Evolutionary conservation across 2,797 vertebrate genomes (phyloP).

Genomic region (Halcyon smyrnensis): DNA sequence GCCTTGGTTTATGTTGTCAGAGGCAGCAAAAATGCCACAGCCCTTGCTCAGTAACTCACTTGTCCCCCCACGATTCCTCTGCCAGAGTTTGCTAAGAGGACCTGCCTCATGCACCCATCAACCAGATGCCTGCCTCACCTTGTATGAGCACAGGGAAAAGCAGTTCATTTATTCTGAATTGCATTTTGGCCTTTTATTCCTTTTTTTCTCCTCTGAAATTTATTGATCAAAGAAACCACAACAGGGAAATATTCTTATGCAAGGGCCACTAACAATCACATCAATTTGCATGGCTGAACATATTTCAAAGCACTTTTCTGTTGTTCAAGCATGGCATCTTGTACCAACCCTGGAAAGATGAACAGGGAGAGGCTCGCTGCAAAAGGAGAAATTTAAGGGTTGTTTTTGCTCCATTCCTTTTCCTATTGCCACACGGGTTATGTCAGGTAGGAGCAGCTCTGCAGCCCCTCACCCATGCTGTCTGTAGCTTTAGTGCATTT

Average conservation of each 20-base stretch:
- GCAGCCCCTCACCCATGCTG: neutral
- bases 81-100: neutral
- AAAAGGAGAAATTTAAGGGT: neutral
- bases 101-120: rapidly evolving
- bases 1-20: neutral
- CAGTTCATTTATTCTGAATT: neutral
- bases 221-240: neutral
- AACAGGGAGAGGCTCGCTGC: neutral
- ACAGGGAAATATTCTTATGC: neutral
- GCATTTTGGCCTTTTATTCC: neutral
- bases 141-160: neutral
- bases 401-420: neutral
- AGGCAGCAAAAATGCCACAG: neutral
- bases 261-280: neutral
- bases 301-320: neutral
- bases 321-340: rapidly evolving
- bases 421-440: rapidly evolving
- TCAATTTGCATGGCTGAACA: neutral
- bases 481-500: neutral
- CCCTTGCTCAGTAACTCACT: neutral
- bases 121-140: neutral
- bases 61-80: rapidly evolving
- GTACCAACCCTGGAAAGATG: neutral
- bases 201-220: neutral
- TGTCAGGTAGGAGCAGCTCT: neutral